Conservation (phyloP, 2,888 invertebrate species). For the Drosophila eohydei region DNA sequence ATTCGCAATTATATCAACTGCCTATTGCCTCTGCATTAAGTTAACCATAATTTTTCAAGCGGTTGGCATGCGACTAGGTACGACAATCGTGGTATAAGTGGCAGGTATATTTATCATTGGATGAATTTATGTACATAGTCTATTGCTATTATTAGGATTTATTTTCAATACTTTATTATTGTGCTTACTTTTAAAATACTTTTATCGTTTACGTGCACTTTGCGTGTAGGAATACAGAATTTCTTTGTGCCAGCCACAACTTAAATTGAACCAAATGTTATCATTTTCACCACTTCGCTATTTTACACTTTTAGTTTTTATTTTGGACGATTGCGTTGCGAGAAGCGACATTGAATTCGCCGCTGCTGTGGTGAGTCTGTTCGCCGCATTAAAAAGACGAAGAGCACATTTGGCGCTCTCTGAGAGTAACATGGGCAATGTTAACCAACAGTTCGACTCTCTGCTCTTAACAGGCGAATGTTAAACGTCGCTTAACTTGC, state of each 20-base stretch:
- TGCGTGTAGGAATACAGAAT: not conserved
- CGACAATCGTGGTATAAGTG: slow-evolving; percentile 2
- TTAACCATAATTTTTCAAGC: slow-evolving; percentile 44
- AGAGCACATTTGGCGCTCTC: slow-evolving; percentile 19
- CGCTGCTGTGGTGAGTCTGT: slow-evolving; percentile 32
- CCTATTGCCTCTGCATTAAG: slow-evolving; percentile 48
- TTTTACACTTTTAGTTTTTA: slow-evolving; percentile 10
- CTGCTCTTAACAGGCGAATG: slow-evolving; percentile 41
- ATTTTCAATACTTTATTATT: not conserved
- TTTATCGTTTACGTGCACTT: not conserved
- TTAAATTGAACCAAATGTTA: slow-evolving; percentile 32
- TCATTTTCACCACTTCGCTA: slow-evolving; percentile 25
- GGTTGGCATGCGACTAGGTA: not conserved
- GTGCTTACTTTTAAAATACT: not conserved
- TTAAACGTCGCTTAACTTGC: slow-evolving; percentile 40
- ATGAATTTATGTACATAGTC: slow-evolving; percentile 1
- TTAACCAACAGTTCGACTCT: slow-evolving; percentile 29
- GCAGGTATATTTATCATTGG: slow-evolving; percentile 40
- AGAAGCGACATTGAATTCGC: slow-evolving; percentile 23
- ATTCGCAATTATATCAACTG: slow-evolving; percentile 65
- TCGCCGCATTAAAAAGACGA: slow-evolving; percentile 23
- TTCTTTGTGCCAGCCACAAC: slow-evolving; percentile 11
- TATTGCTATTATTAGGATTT: not conserved
- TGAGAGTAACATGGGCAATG: slow-evolving; percentile 25
- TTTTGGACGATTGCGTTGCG: slow-evolving; percentile 17